A percentile compares a stretch with the other conserved stretches of the same genome.
phyloP scores from a whole-genome alignment of 2,113 vertebrate species.

The Rhinoderma darwinii region DNA sequence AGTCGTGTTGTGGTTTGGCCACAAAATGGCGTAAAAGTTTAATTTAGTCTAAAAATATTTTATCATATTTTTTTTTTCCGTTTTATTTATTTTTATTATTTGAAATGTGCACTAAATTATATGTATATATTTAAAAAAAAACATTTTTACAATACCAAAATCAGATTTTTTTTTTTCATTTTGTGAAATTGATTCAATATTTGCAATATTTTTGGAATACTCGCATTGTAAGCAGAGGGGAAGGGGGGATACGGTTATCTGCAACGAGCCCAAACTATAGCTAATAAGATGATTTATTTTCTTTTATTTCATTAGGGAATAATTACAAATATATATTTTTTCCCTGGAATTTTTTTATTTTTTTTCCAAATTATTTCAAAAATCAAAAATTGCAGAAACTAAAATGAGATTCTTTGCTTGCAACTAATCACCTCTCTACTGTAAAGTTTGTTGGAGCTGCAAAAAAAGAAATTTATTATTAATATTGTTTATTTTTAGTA shows the following conservation, averaged over 20 bases:
- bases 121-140: slow-evolving; percentile 1
- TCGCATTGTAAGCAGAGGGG: neutral
- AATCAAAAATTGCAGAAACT: neutral
- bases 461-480: neutral
- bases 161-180: neutral
- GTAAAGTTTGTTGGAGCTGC: slow-evolving; percentile 7
- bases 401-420: neutral
- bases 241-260: neutral
- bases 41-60: too few species aligned
- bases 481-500: neutral
- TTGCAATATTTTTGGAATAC: neutral
- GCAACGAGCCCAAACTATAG: neutral
- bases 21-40: too few species aligned
- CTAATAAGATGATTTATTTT: neutral
- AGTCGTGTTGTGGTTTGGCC: too few species aligned
- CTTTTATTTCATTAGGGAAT: neutral
- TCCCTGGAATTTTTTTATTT: neutral
- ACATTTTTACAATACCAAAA: slow-evolving; percentile 33
- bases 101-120: slow-evolving; percentile 28
- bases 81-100: slow-evolving; percentile 17
- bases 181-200: neutral
- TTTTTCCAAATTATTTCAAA: neutral
- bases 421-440: neutral
- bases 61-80: slow-evolving; percentile 4
- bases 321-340: neutral